phyloP scores from a whole-genome alignment of 1,140 invertebrate species.

The Cylas formicarius region DNA sequence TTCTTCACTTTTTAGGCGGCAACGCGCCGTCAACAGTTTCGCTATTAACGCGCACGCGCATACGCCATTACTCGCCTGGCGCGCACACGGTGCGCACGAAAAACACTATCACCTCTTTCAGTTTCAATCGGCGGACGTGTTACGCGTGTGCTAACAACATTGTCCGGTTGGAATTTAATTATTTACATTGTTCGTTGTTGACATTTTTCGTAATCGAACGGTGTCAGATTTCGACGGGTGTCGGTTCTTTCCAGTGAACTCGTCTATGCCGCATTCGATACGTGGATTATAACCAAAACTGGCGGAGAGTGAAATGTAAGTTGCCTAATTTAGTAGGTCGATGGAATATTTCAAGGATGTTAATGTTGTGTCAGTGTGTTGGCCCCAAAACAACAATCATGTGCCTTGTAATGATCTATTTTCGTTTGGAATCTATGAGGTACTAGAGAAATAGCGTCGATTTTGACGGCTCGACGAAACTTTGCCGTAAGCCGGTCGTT shows the following conservation, averaged over 20 bases:
- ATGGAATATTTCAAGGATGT: too few species aligned
- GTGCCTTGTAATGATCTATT: too few species aligned
- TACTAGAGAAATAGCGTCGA: too few species aligned
- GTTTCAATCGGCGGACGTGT: conserved; percentile 16
- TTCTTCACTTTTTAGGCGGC: too few species aligned
- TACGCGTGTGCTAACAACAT: conserved; percentile 11
- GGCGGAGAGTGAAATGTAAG: conserved; percentile 11
- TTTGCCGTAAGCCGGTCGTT: too few species aligned
- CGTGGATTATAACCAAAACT: too few species aligned
- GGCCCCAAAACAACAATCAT: too few species aligned
- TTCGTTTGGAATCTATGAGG: too few species aligned
- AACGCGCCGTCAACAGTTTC: neutral
- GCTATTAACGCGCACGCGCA: conserved; percentile 5
- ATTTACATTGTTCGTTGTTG: conserved; percentile 15
- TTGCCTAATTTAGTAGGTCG: conserved; percentile 20
- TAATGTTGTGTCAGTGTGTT: too few species aligned
- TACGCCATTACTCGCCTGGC: conserved; percentile 2
- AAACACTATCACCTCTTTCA: conserved; percentile 18
- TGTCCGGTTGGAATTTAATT: conserved; percentile 2
- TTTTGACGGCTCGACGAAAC: too few species aligned
- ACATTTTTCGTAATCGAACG: conserved; percentile 12
- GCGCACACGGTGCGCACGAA: conserved; percentile 20
- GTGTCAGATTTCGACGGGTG: conserved; percentile 9
- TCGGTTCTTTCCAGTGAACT: neutral
- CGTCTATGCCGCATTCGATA: too few species aligned